Conservation (phyloP, 2,113 vertebrate genomes). For the Sinosuthora webbiana region DNA sequence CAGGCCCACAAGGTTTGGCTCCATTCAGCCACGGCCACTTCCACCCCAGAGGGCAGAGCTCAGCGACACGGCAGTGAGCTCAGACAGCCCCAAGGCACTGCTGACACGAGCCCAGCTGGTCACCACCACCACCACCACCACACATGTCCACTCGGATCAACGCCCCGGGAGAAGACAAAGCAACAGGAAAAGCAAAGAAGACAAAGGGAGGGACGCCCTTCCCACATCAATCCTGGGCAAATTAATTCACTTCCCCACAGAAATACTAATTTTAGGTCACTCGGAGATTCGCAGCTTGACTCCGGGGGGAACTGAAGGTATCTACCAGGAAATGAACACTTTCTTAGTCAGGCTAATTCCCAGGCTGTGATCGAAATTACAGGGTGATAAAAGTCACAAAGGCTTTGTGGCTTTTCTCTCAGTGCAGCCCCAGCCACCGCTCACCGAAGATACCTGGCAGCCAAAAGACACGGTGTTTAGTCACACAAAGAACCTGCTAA, state of each 20-base stretch:
- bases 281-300: neutral
- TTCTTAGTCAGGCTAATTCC: neutral
- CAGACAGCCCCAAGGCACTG: neutral
- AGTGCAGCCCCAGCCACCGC: neutral
- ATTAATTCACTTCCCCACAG: neutral
- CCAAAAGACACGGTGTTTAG: neutral
- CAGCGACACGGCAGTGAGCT: accelerated
- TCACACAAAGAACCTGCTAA: neutral
- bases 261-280: neutral
- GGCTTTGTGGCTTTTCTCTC: neutral
- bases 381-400: neutral
- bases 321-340: neutral
- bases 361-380: neutral
- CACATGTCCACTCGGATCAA: accelerated
- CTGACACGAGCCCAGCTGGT: neutral
- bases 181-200: neutral
- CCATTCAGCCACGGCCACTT: accelerated
- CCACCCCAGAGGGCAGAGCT: accelerated
- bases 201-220: neutral
- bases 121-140: neutral
- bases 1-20: neutral
- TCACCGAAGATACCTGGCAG: neutral
- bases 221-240: accelerated
- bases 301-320: neutral
- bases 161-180: neutral